Base-by-base conservation (phyloP, 2,797 vertebrate species). In the Danio jaintianensis region DNA sequence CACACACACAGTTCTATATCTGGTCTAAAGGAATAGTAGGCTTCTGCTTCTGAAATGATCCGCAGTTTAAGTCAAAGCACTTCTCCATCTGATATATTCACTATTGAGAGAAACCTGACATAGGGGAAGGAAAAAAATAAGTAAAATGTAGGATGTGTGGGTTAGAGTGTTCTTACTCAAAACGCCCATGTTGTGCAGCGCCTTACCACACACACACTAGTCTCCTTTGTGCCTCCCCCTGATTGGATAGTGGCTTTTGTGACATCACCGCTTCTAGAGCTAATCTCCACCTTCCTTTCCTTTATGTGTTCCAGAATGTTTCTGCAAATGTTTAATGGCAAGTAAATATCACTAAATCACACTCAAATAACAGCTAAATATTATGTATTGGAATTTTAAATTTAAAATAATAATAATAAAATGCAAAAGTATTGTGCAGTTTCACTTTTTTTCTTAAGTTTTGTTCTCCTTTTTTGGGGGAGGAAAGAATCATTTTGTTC, bases 401-500 rank as follows among this genome's bases (percentile, higher is more conserved):
- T 64, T 55, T 12, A 45, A 72, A 52, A 52, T 42, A 82, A 64
- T 42, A 82, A 64, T 29, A 29, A n/a, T n/a, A n/a, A 58, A 78
- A 69, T 76, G 13, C n/a, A n/a, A 75, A 62, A 71, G 12, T 62
- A 86, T 83, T 81, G 87, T 75, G 80, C 86, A 82, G 73, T 82
- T 68, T 67, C 78, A 82, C 85, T 70, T 85, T 86, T 89, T 83
- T 79, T 90, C 81, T 79, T 81, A 81, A 55, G 83, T 86, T 85
- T 86, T 81, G 86, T 84, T 82, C 55, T 75, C 67, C 61, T 83
- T 82, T 66, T 93, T 93, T 86, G 84, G 87, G 90, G 86, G 89
- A 88, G 86, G 88, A 88, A 88, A 80, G 12, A 89, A 89, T 90
- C 79, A 85, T 91, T 92, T 84, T 92, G 89, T 94, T 93, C 91